Conservation (phyloP, 1,140 invertebrate species). For the Euglossa dilemma region DNA sequence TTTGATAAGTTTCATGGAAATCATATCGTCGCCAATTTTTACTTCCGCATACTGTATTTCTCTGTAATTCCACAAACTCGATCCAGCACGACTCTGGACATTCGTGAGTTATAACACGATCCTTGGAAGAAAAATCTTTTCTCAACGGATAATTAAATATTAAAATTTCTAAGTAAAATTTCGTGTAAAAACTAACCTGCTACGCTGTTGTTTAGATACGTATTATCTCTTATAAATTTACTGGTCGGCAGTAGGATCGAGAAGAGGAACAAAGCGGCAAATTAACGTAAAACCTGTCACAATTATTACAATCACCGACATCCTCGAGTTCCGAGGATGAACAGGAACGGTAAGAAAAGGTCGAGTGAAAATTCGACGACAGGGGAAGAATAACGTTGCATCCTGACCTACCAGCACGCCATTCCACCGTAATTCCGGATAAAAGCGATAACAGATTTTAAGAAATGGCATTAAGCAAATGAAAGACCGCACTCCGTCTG, state of each 20-base stretch:
- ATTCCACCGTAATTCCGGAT: constrained; percentile 10
- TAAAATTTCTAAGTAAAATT: no score
- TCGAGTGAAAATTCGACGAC: neutral
- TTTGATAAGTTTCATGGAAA: neutral
- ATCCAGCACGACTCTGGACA: no score
- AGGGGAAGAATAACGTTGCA: neutral
- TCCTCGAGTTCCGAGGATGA: neutral
- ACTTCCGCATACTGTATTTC: neutral
- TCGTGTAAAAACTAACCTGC: no score
- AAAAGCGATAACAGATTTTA: constrained; percentile 51
- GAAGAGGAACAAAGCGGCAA: no score
- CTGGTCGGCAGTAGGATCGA: no score
- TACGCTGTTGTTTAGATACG: no score
- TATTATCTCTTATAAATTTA: no score
- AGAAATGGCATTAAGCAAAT: constrained; percentile 59
- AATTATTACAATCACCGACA: neutral
- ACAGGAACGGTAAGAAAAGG: neutral
- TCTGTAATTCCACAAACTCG: neutral
- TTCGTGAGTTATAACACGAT: no score
- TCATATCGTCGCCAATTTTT: neutral
- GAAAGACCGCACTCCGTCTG: constrained; percentile 21
- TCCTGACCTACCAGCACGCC: constrained; percentile 17
- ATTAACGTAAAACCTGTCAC: no score
- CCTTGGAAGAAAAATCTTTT: no score
- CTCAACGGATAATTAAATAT: no score